Evolutionary conservation across 2,113 vertebrate species (phyloP).

Genomic region (Marmota monax): DNA sequence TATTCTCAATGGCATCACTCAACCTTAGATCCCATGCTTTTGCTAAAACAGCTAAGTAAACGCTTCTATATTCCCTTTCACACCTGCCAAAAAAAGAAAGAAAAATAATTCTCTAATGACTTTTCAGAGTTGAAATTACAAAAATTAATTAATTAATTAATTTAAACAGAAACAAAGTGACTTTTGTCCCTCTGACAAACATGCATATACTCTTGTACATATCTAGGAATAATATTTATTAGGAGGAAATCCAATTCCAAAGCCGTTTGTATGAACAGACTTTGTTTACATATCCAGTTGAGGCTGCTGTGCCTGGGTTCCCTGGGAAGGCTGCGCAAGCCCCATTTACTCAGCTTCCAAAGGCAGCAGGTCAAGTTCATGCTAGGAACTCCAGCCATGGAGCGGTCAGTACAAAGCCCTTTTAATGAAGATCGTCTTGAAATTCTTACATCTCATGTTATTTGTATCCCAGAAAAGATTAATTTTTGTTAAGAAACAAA

Average conservation of each 20-base stretch:
- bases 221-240: background rate
- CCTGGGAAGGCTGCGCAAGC: background rate
- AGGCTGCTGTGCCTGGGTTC: background rate
- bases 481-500: background rate
- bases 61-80: background rate
- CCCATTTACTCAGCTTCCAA: background rate
- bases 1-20: background rate
- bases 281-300: background rate
- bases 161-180: background rate
- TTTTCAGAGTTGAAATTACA: background rate
- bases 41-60: constrained; percentile 28
- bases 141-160: no score
- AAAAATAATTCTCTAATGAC: background rate
- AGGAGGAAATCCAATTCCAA: background rate
- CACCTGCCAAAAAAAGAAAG: background rate
- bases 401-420: background rate
- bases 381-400: background rate
- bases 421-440: background rate
- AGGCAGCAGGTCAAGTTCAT: background rate
- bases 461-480: background rate
- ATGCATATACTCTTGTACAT: background rate
- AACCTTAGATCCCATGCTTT: background rate
- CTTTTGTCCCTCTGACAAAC: background rate
- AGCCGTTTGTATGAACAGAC: background rate
- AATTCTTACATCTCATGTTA: background rate